Percentiles rank a stretch among this genome's conserved stretches.
phyloP scores from a whole-genome alignment of 2,113 vertebrate species.

The Amblyopsis rosae region DNA sequence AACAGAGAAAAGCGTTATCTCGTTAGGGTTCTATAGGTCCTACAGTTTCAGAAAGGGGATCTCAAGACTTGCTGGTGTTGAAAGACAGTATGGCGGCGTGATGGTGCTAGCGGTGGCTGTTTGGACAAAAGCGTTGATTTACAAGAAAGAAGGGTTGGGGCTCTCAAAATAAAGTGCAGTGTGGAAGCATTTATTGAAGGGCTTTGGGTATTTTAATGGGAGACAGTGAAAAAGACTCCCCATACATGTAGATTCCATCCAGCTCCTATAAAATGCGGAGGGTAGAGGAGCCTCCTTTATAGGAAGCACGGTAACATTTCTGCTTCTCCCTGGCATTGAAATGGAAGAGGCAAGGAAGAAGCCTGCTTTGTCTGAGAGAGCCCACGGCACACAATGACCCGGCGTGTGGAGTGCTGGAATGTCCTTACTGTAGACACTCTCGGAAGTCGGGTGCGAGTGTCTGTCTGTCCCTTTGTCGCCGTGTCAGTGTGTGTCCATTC shows the following conservation, averaged over 20 bases:
- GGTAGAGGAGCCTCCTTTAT: constrained; percentile 57
- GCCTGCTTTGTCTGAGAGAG: constrained; percentile 60
- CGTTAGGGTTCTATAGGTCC: constrained; percentile 57
- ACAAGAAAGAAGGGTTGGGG: constrained; percentile 28
- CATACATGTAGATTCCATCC: constrained; percentile 61
- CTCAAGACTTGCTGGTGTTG: constrained; percentile 41
- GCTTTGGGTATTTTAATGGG: constrained; percentile 61
- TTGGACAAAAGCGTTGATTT: constrained; percentile 68
- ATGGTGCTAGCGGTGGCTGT: not conserved
- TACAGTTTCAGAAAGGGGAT: constrained; percentile 50
- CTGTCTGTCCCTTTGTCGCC: constrained; percentile 69
- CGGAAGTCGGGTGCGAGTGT: constrained; percentile 69
- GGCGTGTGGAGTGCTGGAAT: constrained; percentile 64
- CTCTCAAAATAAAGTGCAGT: constrained; percentile 64
- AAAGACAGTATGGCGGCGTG: constrained; percentile 35
- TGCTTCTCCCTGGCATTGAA: constrained; percentile 62
- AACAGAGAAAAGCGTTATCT: constrained; percentile 45
- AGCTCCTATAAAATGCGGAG: constrained; percentile 62
- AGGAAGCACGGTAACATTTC: constrained; percentile 61
- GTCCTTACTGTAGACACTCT: constrained; percentile 71
- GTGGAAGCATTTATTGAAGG: constrained; percentile 66
- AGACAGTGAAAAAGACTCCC: constrained; percentile 61
- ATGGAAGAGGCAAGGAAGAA: constrained; percentile 55
- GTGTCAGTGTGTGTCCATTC: constrained; percentile 73
- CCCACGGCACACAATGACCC: constrained; percentile 61